Conservation (phyloP, 2,888 invertebrate genomes). For the Abrostola triplasia region DNA sequence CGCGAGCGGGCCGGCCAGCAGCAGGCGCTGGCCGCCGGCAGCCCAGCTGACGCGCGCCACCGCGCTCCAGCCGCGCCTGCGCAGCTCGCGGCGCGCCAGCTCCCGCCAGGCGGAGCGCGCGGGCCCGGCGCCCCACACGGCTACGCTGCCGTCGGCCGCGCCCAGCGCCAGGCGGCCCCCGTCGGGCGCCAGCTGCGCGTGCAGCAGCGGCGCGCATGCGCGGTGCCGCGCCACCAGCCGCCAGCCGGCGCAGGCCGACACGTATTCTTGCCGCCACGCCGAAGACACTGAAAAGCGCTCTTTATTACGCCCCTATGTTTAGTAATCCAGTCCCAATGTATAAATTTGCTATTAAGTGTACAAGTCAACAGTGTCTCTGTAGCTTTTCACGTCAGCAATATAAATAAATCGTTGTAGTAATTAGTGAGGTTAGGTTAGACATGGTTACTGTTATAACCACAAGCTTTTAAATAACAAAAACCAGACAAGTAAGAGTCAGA, state of each 20-base stretch:
- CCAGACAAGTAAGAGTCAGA: too few species aligned
- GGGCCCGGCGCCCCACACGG: constrained; percentile 27
- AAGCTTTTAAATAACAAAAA: too few species aligned
- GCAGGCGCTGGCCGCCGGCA: constrained; percentile 63
- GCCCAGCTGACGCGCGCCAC: constrained; percentile 61
- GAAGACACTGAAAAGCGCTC: constrained; percentile 16
- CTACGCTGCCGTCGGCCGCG: constrained; percentile 60
- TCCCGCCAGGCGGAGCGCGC: constrained; percentile 54
- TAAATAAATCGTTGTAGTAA: too few species aligned
- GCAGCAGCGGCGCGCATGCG: constrained; percentile 53
- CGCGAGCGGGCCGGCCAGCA: constrained; percentile 70
- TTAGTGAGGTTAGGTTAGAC: too few species aligned
- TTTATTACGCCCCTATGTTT: neutral
- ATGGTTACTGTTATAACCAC: too few species aligned
- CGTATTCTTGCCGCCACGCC: constrained; percentile 69
- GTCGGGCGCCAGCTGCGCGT: constrained; percentile 26
- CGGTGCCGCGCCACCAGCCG: constrained; percentile 29
- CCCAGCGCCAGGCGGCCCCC: constrained; percentile 56
- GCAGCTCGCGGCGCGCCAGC: constrained; percentile 43
- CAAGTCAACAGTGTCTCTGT: too few species aligned
- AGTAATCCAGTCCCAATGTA: neutral
- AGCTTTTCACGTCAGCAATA: too few species aligned
- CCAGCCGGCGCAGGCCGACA: constrained; percentile 60
- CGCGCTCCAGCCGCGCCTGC: constrained; percentile 61
- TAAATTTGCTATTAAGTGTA: too few species aligned